A percentile compares a stretch with the other conserved stretches of the same genome.
Evolutionary conservation across 1,140 invertebrate genomes (phyloP).

Genomic region (Nephotettix cincticeps): DNA sequence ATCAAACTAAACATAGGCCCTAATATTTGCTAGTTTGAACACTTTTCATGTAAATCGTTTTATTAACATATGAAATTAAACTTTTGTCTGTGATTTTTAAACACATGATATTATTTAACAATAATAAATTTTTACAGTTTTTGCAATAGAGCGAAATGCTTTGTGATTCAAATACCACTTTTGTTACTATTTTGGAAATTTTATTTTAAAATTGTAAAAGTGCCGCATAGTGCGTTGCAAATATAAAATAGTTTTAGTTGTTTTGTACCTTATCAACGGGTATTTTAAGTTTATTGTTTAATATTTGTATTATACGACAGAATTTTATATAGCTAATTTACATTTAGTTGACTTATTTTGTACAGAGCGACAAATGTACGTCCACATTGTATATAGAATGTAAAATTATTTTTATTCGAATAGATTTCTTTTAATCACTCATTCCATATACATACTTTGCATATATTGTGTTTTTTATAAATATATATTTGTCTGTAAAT

Average conservation of each 20-base stretch:
- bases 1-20: too few species aligned
- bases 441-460: background rate
- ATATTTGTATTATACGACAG: background rate
- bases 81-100: too few species aligned
- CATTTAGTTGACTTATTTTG: background rate
- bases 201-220: background rate
- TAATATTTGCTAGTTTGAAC: too few species aligned
- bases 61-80: too few species aligned
- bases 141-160: too few species aligned
- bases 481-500: conserved; percentile 22
- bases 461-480: conserved; percentile 21
- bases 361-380: too few species aligned
- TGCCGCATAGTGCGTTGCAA: background rate
- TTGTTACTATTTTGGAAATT: background rate
- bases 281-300: background rate
- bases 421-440: background rate
- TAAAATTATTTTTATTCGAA: background rate
- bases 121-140: too few species aligned
- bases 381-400: conserved; percentile 10
- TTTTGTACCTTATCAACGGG: too few species aligned
- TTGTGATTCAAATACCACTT: background rate
- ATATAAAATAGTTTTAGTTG: too few species aligned
- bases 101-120: too few species aligned
- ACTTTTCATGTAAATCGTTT: too few species aligned
- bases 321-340: background rate